Evolutionary conservation across 2,797 vertebrate genomes (phyloP).

Genomic region (Crenichthys baileyi): DNA sequence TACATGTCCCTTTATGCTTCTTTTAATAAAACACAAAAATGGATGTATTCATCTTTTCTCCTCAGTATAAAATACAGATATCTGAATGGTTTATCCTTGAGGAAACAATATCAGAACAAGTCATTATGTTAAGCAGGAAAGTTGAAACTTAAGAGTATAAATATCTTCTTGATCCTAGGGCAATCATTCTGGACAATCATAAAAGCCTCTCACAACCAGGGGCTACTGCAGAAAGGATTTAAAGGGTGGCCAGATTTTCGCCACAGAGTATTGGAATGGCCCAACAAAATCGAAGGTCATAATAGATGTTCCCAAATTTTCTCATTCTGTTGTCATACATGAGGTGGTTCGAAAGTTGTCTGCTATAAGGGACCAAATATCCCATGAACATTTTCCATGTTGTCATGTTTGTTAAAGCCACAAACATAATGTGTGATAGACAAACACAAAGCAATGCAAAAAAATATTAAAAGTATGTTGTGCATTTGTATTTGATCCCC

Average conservation of each 20-base stretch:
- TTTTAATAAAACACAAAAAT: neutral
- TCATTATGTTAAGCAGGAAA: conserved; percentile 9
- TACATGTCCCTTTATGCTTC: neutral
- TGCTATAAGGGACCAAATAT: neutral
- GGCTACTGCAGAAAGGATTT: conserved; percentile 21
- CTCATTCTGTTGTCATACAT: neutral
- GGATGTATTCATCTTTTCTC: conserved; percentile 27
- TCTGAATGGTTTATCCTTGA: neutral
- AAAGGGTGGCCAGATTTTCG: neutral
- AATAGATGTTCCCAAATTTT: neutral
- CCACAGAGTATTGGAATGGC: neutral
- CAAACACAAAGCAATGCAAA: neutral
- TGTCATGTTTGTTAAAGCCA: neutral
- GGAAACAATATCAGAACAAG: neutral
- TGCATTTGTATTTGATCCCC: neutral
- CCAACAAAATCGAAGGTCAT: neutral
- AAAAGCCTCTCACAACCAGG: conserved; percentile 57
- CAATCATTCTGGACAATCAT: conserved; percentile 65
- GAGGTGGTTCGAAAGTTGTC: neutral
- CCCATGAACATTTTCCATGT: neutral
- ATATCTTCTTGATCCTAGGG: conserved; percentile 28
- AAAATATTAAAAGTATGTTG: neutral
- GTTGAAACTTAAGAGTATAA: conserved; percentile 36
- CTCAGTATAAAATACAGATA: neutral
- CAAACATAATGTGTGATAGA: neutral